Base-by-base conservation (phyloP, 2,888 invertebrate species). In the Chymomyza caudatula region DNA sequence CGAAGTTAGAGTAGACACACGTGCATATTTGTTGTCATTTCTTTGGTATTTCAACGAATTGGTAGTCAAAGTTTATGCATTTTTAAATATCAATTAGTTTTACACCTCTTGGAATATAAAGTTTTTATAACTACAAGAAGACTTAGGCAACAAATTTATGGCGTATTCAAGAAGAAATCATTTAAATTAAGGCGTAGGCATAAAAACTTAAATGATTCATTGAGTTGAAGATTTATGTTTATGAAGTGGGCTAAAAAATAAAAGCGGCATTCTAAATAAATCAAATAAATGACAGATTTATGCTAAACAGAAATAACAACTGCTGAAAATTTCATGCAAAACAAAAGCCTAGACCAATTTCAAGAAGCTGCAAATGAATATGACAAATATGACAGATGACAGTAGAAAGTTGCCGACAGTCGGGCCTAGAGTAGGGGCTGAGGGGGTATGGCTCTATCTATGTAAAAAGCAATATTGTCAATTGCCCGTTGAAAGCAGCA, bases 361-460 rank as follows among this genome's bases (percentile, higher is more conserved):
- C 63, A 81, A 80, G 84, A 85, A 85, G 77, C 79, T 73, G 80
- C 64, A 81, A 77, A 79, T 69, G 52, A 61, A 42, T 61, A 59
- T 67, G 67, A 75, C 69, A 74, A 73, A 76, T 73, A 80, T 75
- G 85, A 83, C 84, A 80, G 77, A 73, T 76, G 84, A 82, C 74
- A 76, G 83, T 85, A 85, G 81, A 82, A 82, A 82, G 85, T 82
- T 85, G 69, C 15, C 22, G 20, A 15, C 0, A 47, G 47, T 17
- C n/a, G 15, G 47, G 17, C n/a, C 5, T 15, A 67, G 71, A n/a
- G 37, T 49, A 65, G 64, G 60, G 63, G 67, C 62, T 51, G 37
- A 65, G 51, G 63, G 42, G 42, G n/a, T n/a, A n/a, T n/a, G n/a
- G n/a, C n/a, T n/a, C n/a, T n/a, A n/a, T n/a, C n/a, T n/a, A n/a